phyloP scores from a whole-genome alignment of 2,797 vertebrate genomes.

The Sebastes goodei region DNA sequence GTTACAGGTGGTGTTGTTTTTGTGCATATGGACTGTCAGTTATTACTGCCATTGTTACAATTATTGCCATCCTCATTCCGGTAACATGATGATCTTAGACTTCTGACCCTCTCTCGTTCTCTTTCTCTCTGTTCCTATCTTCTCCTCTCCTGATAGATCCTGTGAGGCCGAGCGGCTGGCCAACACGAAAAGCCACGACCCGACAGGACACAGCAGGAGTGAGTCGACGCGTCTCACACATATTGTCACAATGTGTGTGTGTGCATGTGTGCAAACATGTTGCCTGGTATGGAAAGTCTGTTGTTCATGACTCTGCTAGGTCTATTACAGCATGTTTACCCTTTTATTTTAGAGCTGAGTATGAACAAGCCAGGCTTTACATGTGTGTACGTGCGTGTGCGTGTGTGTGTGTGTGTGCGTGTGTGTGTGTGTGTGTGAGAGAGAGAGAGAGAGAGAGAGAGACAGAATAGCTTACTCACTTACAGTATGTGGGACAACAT shows the following conservation, averaged over 20 bases:
- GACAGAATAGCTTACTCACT: not conserved
- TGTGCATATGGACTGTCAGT: not conserved
- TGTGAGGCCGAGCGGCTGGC: constrained; percentile 12
- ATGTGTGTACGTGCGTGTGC: not conserved
- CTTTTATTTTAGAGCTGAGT: not conserved
- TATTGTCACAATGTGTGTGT: constrained; percentile 5
- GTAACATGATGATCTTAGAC: constrained; percentile 3
- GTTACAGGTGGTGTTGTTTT: constrained; percentile 9
- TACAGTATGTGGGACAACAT: not conserved
- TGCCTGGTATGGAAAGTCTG: not conserved
- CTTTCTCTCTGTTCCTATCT: constrained; percentile 3
- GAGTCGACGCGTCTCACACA: constrained; percentile 48
- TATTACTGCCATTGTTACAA: not conserved
- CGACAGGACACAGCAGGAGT: constrained; percentile 51
- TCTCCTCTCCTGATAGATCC: constrained; percentile 49
- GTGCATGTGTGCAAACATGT: not conserved
- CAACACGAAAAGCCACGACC: constrained; percentile 42
- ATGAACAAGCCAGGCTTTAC: not conserved
- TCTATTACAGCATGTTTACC: not conserved
- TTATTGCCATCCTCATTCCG: not conserved
- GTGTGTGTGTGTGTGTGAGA: not conserved
- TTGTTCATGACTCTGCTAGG: not conserved
- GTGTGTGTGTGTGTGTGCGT: not conserved
- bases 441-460: not conserved
- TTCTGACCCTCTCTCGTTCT: constrained; percentile 17